phyloP scores from a whole-genome alignment of 2,888 invertebrate genomes.

The Drosophila diplacantha region DNA sequence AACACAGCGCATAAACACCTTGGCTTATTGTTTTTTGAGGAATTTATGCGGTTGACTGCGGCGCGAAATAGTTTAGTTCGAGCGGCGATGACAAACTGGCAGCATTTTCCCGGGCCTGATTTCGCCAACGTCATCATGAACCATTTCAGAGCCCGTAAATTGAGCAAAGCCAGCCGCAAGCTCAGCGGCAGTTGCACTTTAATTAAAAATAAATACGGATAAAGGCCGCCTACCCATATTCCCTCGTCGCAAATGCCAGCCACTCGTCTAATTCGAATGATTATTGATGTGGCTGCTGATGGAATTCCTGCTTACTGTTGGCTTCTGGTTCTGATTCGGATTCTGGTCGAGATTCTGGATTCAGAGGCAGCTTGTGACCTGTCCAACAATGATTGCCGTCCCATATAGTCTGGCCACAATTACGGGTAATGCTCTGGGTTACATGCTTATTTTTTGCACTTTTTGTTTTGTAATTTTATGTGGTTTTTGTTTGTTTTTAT shows the following conservation, averaged over 20 bases:
- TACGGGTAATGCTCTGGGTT: slow-evolving; percentile 3
- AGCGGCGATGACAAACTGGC: slow-evolving; percentile 24
- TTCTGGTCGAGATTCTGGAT: slow-evolving; percentile 2
- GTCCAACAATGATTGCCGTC: slow-evolving; percentile 18
- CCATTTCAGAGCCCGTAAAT: slow-evolving; percentile 46
- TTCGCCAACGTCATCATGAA: slow-evolving; percentile 9
- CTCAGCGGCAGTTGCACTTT: slow-evolving; percentile 54
- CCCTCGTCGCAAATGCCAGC: slow-evolving; percentile 25
- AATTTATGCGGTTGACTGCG: slow-evolving; percentile 37
- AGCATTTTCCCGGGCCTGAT: slow-evolving; percentile 12
- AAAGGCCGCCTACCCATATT: slow-evolving; percentile 6
- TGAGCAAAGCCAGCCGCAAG: slow-evolving; percentile 68
- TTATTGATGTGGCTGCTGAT: slow-evolving; percentile 43
- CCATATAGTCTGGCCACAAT: slow-evolving; percentile 7
- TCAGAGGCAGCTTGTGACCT: slow-evolving; percentile 13
- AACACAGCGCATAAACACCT: slow-evolving; percentile 11
- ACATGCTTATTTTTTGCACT: neutral
- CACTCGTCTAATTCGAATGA: slow-evolving; percentile 41
- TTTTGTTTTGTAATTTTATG: slow-evolving; percentile 13
- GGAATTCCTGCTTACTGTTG: slow-evolving; percentile 17
- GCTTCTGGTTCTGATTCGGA: slow-evolving; percentile 6
- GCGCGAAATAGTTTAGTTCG: slow-evolving; percentile 26
- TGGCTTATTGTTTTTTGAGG: slow-evolving; percentile 20
- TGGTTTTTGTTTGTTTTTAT: slow-evolving; percentile 2
- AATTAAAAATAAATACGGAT: slow-evolving; percentile 54